Percentiles rank a stretch among this genome's conserved stretches.
Evolutionary conservation across 2,113 vertebrate species (phyloP).

Genomic region (Cryptoleucopteryx plumbea): DNA sequence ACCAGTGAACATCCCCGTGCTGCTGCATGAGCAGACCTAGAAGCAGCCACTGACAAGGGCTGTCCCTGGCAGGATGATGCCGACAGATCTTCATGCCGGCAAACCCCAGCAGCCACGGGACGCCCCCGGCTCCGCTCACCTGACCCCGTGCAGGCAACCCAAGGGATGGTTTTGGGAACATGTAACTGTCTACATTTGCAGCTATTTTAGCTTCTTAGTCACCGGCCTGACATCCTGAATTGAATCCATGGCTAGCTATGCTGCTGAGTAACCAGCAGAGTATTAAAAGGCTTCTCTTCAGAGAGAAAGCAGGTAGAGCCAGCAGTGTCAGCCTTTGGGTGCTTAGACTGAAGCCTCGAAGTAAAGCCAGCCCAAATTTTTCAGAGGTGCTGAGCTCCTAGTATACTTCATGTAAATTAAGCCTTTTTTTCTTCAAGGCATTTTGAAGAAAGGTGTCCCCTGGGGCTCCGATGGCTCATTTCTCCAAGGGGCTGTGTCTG

Average conservation of each 20-base stretch:
- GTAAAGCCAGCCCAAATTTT: not conserved
- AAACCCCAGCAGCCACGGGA: not conserved
- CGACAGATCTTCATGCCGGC: not conserved
- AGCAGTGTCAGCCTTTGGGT: not conserved
- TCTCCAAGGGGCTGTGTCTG: not conserved
- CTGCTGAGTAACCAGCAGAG: not conserved
- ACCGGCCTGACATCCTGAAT: not conserved
- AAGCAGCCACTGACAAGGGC: not conserved
- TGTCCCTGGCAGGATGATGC: not conserved
- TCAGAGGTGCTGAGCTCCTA: not conserved
- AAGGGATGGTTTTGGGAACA: not conserved
- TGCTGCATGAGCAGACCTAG: not conserved
- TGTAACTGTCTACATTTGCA: not conserved
- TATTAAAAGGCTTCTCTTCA: not conserved
- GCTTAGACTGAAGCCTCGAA: not conserved
- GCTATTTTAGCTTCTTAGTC: constrained; percentile 43
- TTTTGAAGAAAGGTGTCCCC: not conserved
- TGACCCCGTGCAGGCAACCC: fast-evolving
- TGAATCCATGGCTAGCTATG: not conserved
- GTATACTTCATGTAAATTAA: not conserved
- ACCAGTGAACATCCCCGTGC: not conserved
- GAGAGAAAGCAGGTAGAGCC: not conserved
- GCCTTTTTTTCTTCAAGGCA: not conserved
- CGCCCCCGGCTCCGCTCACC: fast-evolving
- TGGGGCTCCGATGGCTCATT: not conserved